Conservation (phyloP, 1,140 invertebrate species). For the Pollicipes pollicipes region DNA sequence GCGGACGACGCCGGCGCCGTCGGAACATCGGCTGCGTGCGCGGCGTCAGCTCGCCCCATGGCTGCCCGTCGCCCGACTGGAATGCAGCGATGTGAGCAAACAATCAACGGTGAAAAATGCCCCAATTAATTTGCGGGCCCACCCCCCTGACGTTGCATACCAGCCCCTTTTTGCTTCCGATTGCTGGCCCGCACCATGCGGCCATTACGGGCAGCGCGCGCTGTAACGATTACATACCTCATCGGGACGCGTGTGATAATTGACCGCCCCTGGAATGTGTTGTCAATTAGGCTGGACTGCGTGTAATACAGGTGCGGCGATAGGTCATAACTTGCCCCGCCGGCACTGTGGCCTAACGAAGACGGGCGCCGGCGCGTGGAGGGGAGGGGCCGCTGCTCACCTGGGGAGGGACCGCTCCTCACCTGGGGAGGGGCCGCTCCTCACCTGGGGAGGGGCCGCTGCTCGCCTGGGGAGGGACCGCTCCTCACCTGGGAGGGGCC, state of each 20-base stretch:
- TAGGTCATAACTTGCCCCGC: neutral
- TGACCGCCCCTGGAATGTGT: neutral
- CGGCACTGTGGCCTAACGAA: neutral
- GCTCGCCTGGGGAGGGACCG: too few relatives aligned
- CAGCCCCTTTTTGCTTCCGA: constrained; percentile 1
- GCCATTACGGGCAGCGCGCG: neutral
- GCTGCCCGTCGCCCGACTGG: neutral
- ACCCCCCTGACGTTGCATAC: neutral
- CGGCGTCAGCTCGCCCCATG: too few relatives aligned
- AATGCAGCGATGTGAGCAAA: neutral
- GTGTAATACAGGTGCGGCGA: neutral
- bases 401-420: too few relatives aligned
- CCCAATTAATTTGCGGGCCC: neutral
- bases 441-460: too few relatives aligned
- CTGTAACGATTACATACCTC: neutral
- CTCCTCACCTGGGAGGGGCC: too few relatives aligned
- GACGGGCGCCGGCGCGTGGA: neutral
- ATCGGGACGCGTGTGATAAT: neutral
- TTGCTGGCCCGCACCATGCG: neutral
- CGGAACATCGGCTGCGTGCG: too few relatives aligned
- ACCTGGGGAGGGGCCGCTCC: too few relatives aligned
- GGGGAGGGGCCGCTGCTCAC: too few relatives aligned
- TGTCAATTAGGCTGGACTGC: neutral
- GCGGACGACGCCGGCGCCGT: too few relatives aligned
- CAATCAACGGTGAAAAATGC: neutral